Base-by-base conservation (phyloP, 92 coral and sea anemone genomes). In the Virgularia gustaviana region DNA sequence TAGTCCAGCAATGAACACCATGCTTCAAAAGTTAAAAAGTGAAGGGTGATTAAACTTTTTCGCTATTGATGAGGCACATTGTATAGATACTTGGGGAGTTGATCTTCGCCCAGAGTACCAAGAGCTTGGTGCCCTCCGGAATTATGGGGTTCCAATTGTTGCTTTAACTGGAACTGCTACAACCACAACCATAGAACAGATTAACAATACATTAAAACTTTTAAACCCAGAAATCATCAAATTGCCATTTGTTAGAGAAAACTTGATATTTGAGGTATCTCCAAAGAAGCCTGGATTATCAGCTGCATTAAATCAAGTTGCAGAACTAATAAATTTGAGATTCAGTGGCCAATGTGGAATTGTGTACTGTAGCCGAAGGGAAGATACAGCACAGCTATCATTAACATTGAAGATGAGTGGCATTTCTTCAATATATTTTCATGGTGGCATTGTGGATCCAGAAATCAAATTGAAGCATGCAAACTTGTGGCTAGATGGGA, bases 331-430 rank as follows among this genome's bases (percentile, higher is more conserved):
- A 43, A 43, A n/a, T n/a, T 11, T 11, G 11, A n/a, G n/a, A 11
- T 43, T 43, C n/a, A n/a, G n/a, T 43, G 49, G 49, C n/a, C 49
- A 11, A n/a, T 43, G 49, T 43, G 49, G 49, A 43, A 43, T 43
- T n/a, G n/a, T n/a, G n/a, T n/a, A n/a, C n/a, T n/a, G n/a, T n/a
- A n/a, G n/a, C n/a, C n/a, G n/a, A n/a, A n/a, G n/a, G n/a, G n/a
- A n/a, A n/a, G n/a, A n/a, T n/a, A n/a, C 49, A 11, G 49, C n/a
- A 11, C 12, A 43, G n/a, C 11, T 43, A n/a, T 11, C 49, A 11
- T 43, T 43, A 11, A n/a, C 11, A n/a, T 43, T 43, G 49, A 43
- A 43, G 49, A n/a, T 11, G n/a, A 43, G 49, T 11, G 49, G 49
- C 49, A 43, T 43, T 43, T n/a, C 49, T 43, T 11, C 49, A 43